phyloP scores from a whole-genome alignment of 2,113 vertebrate species.

The Lepisosteus oculatus region DNA sequence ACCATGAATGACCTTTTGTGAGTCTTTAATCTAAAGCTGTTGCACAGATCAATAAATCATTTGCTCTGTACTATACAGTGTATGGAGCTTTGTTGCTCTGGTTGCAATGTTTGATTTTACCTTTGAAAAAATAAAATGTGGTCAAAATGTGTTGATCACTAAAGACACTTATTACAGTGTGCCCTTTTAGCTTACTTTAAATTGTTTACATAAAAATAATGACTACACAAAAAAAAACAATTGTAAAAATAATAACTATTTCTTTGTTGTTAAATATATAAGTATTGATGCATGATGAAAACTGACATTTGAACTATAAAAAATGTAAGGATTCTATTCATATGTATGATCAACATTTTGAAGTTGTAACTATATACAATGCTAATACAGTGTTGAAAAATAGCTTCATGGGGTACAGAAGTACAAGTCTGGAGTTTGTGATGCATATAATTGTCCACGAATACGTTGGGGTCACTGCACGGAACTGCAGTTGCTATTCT shows the following conservation, averaged over 20 bases:
- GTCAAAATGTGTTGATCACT: constrained; percentile 26
- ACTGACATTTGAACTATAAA: no score
- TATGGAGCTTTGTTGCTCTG: constrained; percentile 45
- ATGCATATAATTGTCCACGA: no score
- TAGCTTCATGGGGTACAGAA: no score
- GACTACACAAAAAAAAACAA: not conserved
- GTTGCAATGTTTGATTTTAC: constrained; percentile 52
- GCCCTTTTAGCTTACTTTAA: not conserved
- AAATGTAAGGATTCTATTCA: no score
- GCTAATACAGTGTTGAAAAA: no score
- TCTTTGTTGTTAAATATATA: no score
- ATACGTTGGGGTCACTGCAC: not conserved
- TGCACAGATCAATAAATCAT: constrained; percentile 63
- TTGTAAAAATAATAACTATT: no score
- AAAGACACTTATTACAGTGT: constrained; percentile 20
- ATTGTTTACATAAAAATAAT: not conserved
- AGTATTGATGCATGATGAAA: no score
- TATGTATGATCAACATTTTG: no score
- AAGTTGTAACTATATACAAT: no score
- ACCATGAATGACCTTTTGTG: constrained; percentile 54
- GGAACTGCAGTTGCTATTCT: not conserved
- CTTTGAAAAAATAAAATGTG: constrained; percentile 37
- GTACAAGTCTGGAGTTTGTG: no score
- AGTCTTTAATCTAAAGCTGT: constrained; percentile 61
- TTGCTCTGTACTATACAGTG: constrained; percentile 55